phyloP scores from a whole-genome alignment of 2,888 invertebrate genomes.

The Aproaerema taeniolella region DNA sequence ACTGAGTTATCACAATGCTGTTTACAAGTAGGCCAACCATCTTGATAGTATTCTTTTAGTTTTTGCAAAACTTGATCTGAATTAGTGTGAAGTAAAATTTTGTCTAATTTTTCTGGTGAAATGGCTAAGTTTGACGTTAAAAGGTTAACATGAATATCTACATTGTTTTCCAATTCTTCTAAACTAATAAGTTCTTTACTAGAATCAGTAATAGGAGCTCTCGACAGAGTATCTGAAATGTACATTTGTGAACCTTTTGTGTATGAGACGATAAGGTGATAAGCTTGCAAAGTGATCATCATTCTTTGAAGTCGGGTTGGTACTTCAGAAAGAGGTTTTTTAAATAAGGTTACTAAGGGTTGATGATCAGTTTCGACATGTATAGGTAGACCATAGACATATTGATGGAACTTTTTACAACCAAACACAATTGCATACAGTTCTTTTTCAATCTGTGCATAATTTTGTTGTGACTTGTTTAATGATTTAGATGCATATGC shows the following conservation, averaged over 20 bases:
- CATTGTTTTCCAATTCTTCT: slow-evolving; percentile 1
- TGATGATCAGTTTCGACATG: slow-evolving; percentile 15
- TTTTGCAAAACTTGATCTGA: no score
- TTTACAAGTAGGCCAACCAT: no score
- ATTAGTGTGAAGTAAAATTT: slow-evolving; percentile 4
- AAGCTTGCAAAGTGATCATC: slow-evolving; percentile 13
- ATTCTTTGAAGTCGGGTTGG: slow-evolving; percentile 14
- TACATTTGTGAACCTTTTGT: slow-evolving; percentile 15
- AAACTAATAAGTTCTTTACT: neutral
- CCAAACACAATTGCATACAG: no score
- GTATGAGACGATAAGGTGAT: slow-evolving; percentile 11
- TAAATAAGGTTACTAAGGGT: no score
- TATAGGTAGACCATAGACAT: slow-evolving; percentile 12
- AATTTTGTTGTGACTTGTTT: no score
- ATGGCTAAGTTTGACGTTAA: slow-evolving; percentile 12
- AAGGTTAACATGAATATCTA: slow-evolving; percentile 9
- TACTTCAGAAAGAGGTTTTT: slow-evolving; percentile 10
- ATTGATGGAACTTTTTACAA: no score
- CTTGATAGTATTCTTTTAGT: no score
- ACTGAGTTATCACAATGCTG: no score
- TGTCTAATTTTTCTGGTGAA: slow-evolving; percentile 10
- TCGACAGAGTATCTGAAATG: slow-evolving; percentile 11
- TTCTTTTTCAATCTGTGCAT: no score
- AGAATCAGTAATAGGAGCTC: neutral
- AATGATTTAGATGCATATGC: no score